Evolutionary conservation across 2,113 vertebrate genomes (phyloP), one percentile per base, ranked within the genome.

Genomic region (Eleginops maclovinus): DNA sequence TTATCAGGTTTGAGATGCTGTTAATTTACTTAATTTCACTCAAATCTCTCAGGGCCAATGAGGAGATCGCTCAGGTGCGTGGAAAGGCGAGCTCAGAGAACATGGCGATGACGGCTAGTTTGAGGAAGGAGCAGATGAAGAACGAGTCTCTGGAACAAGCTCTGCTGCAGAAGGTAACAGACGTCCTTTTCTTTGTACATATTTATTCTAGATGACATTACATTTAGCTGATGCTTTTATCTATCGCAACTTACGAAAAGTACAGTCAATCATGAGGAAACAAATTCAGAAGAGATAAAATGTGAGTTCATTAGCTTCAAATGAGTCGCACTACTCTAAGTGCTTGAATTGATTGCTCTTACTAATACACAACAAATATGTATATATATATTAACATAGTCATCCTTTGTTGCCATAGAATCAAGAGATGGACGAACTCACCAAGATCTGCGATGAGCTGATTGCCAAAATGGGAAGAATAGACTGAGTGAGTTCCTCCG

Each of bases 401-500:
- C 10, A 8, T 26, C 21, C 41, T 36, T 24, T 49, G 11, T 54
- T 51, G 77, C 94, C 90, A 65, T 93, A 99, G 98, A 99, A 97
- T 92, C 96, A 98, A 91, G 98, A 99, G 90, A 99, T 98, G 0
- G 98, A 99, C 92, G 98, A 99, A 85, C 95, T 99, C 87, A 98
- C 98, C 9, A 99, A 99, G 94, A 99, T 99, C 92, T 99, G 98
- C 0, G 98, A 99, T 0, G 98, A 99, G 93, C 95, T 99, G 88
- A 99, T 99, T 17, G 96, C 97, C 2, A 99, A 99, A 93, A 93
- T 99, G 94, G 97, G 97, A 3, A 97, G 93, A 93, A 87, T 93
- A 2, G 96, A 97, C 90, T 99, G 83, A 93, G 70, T 60, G 54
- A 90, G 94, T 66, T 78, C 51, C 72, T 62, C 62, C 28, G 44